phyloP scores from a whole-genome alignment of 2,113 vertebrate species.

The Hydropotes inermis region DNA sequence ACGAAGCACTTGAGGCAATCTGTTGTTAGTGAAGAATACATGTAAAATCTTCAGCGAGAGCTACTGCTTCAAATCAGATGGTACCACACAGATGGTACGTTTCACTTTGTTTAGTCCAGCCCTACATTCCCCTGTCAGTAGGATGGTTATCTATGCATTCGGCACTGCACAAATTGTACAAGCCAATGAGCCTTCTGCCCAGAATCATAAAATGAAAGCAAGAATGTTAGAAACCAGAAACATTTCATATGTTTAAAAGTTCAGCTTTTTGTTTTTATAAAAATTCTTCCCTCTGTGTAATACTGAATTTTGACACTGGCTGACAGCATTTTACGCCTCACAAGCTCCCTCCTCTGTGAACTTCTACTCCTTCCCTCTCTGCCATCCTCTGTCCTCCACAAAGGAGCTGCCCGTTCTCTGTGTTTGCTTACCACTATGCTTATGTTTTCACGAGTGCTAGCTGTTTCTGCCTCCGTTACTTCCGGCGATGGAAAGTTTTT shows the following conservation, averaged over 20 bases:
- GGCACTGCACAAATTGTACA: background rate
- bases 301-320: background rate
- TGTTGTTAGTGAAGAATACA: background rate
- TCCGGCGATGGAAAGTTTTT: background rate
- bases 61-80: background rate
- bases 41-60: background rate
- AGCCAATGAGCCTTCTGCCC: slow-evolving; percentile 22
- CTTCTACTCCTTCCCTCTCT: background rate
- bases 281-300: background rate
- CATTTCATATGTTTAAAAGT: slow-evolving; percentile 19
- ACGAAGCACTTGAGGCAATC: background rate
- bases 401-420: background rate
- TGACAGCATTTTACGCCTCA: background rate
- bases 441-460: background rate
- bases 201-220: slow-evolving; percentile 38
- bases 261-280: slow-evolving; percentile 24
- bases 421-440: background rate
- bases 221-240: slow-evolving; percentile 42
- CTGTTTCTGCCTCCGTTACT: background rate
- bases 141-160: slow-evolving; percentile 7
- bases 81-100: background rate
- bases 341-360: background rate
- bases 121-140: background rate
- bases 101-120: background rate
- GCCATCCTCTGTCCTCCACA: background rate